Conservation (phyloP, 2,113 vertebrate genomes). For the Chunga burmeisteri region DNA sequence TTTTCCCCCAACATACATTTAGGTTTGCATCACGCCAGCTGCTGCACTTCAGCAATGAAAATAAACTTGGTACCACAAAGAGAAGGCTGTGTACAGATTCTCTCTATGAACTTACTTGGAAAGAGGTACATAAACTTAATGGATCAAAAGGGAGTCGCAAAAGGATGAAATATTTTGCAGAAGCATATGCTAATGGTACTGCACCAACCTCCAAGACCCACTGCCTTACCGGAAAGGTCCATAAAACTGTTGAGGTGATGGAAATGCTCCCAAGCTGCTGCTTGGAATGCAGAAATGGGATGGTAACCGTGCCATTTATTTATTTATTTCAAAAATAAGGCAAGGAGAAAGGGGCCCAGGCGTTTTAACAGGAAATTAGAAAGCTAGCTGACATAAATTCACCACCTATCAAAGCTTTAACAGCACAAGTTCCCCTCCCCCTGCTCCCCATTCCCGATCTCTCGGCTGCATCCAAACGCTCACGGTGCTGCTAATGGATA, state of each 20-base stretch:
- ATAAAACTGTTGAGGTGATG: constrained; percentile 54
- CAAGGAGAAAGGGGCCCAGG: not conserved
- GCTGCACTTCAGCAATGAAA: constrained; percentile 40
- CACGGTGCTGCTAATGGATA: constrained; percentile 35
- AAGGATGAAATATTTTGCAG: constrained; percentile 45
- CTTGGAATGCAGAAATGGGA: not conserved
- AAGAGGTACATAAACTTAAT: constrained; percentile 36
- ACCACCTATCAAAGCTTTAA: not conserved
- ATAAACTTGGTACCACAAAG: constrained; percentile 33
- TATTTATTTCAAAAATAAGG: constrained; percentile 12
- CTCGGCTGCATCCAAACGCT: constrained; percentile 17
- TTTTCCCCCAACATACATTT: not conserved
- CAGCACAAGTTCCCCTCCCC: not conserved
- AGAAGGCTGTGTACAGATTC: constrained; percentile 2
- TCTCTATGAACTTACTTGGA: constrained; percentile 1
- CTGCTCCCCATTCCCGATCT: not conserved
- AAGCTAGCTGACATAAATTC: constrained; percentile 39
- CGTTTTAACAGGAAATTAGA: constrained; percentile 49
- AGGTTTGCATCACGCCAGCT: not conserved
- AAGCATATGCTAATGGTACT: constrained; percentile 56
- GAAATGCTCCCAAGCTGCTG: not conserved
- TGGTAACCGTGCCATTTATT: not conserved
- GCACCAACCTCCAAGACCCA: constrained; percentile 26
- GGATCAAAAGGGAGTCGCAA: constrained; percentile 66
- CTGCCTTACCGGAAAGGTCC: constrained; percentile 28